phyloP scores from a whole-genome alignment of 2,113 vertebrate genomes.

The Leuciscus idus region DNA sequence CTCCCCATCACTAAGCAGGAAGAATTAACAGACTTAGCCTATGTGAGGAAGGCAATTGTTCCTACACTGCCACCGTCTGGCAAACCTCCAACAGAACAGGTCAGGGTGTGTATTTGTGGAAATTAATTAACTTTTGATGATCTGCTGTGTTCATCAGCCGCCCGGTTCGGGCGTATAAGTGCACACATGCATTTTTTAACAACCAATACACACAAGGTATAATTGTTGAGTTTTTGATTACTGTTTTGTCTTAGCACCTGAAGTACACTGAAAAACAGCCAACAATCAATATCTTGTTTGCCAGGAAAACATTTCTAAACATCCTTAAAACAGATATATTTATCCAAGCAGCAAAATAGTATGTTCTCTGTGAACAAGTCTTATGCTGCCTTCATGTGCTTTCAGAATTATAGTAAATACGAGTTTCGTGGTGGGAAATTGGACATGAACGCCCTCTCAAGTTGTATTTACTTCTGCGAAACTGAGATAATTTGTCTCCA shows the following conservation, averaged over 20 bases:
- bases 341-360: no score
- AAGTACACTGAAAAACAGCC: no score
- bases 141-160: neutral
- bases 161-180: neutral
- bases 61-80: conserved; percentile 27
- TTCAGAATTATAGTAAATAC: no score
- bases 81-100: conserved; percentile 8
- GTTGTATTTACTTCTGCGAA: no score
- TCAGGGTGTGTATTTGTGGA: neutral
- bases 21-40: conserved; percentile 43
- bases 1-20: conserved; percentile 39
- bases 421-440: no score
- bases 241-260: neutral
- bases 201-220: neutral
- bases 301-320: no score
- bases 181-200: neutral
- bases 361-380: no score
- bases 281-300: no score
- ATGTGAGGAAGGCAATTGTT: conserved; percentile 19
- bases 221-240: neutral
- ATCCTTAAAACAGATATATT: no score
- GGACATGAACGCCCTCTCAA: no score
- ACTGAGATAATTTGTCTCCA: no score
- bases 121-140: neutral
- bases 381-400: no score